Evolutionary conservation across 2,797 vertebrate genomes (phyloP).

Genomic region (Geotria australis): DNA sequence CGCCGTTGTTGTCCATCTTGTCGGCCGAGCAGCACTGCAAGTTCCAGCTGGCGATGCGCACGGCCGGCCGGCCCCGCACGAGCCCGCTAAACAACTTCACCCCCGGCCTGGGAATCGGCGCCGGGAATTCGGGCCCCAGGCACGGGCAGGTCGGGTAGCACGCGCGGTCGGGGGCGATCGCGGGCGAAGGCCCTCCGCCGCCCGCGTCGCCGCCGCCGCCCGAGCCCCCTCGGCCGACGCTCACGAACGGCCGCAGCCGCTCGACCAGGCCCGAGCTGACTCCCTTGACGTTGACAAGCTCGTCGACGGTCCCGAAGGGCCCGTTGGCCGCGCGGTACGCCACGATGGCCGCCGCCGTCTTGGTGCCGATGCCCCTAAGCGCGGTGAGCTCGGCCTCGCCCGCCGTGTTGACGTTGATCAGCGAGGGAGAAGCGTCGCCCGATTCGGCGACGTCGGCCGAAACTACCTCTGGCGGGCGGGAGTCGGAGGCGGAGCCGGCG

Average conservation of each 20-base stretch:
- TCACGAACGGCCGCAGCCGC: conserved; percentile 44
- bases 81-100: conserved; percentile 26
- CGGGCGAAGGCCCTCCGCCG: conserved; percentile 22
- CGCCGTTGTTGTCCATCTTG: conserved; percentile 82
- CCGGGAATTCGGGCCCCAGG: conserved; percentile 7
- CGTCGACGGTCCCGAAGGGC: conserved; percentile 44
- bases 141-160: conserved; percentile 29
- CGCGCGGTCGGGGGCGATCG: not conserved
- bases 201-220: conserved; percentile 27
- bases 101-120: conserved; percentile 25
- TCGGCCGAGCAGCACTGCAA: conserved; percentile 52
- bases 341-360: conserved; percentile 32
- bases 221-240: conserved; percentile 39
- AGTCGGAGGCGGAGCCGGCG: no score
- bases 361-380: conserved; percentile 41
- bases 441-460: no score
- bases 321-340: conserved; percentile 32
- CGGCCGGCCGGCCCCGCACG: conserved; percentile 33
- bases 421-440: conserved; percentile 14
- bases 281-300: conserved; percentile 33
- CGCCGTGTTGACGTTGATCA: conserved; percentile 56
- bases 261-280: conserved; percentile 45
- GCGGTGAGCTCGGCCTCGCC: conserved; percentile 49
- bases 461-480: no score
- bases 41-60: conserved; percentile 64